A percentile compares a stretch with the other conserved stretches of the same genome.
Conservation (phyloP, 2,113 vertebrate species). For the Psilopogon haemacephalus region DNA sequence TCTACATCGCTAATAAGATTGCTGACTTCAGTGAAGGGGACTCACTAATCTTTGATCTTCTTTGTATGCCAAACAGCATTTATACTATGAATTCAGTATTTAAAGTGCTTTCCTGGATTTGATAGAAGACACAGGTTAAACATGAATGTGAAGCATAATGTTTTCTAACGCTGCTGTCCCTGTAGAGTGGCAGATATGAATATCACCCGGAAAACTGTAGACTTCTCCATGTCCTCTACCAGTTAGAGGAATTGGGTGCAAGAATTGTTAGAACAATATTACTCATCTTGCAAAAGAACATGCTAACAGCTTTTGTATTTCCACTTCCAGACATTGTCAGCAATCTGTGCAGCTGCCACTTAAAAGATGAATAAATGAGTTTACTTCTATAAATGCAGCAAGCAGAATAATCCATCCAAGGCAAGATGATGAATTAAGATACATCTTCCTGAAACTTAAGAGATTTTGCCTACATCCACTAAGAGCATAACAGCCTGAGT, state of each 20-base stretch:
- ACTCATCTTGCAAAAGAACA: background rate
- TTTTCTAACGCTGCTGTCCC: background rate
- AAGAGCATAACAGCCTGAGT: background rate
- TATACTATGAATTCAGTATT: background rate
- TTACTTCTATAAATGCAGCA: background rate
- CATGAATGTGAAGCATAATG: background rate
- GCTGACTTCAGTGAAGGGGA: background rate
- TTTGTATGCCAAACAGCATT: background rate
- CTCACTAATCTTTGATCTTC: background rate
- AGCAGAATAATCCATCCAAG: background rate
- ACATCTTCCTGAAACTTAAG: background rate
- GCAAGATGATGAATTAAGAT: background rate
- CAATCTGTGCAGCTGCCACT: background rate
- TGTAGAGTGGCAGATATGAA: background rate
- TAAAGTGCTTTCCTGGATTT: background rate
- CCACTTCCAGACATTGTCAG: background rate
- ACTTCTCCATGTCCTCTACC: background rate
- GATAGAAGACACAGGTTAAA: background rate
- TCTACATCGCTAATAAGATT: background rate
- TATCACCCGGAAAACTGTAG: background rate
- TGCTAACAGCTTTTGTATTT: background rate
- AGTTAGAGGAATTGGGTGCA: background rate
- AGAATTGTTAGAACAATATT: background rate
- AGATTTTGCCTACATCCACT: background rate
- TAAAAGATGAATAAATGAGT: background rate